phyloP scores from a whole-genome alignment of 1,140 invertebrate genomes.

The Drosophila biarmipes region DNA sequence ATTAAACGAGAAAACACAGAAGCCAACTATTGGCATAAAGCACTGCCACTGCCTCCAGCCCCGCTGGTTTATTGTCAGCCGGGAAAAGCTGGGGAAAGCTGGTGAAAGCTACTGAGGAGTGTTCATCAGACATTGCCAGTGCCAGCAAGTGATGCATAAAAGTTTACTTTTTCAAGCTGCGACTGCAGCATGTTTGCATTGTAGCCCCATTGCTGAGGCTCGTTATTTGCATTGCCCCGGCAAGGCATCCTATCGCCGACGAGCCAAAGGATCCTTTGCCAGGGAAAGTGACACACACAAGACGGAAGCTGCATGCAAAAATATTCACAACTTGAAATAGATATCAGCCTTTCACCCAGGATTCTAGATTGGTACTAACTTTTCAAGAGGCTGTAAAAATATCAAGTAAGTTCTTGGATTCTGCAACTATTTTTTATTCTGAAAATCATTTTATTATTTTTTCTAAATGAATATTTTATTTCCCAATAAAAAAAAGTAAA shows the following conservation, averaged over 20 bases:
- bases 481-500: too few relatives aligned
- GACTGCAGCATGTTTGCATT: constrained; percentile 68
- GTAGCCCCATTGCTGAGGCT: constrained; percentile 50
- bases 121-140: constrained; percentile 68
- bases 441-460: too few relatives aligned
- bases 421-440: too few relatives aligned
- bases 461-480: too few relatives aligned
- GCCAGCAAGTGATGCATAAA: constrained; percentile 76
- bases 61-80: constrained; percentile 50
- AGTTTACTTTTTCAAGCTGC: constrained; percentile 66
- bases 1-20: constrained; percentile 78
- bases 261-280: constrained; percentile 41
- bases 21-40: constrained; percentile 69
- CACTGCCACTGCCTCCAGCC: background rate
- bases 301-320: constrained; percentile 14
- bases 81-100: background rate
- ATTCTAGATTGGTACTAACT: too few relatives aligned
- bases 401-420: background rate
- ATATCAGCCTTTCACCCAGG: too few relatives aligned
- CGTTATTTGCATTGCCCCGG: constrained; percentile 78
- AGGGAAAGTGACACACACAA: constrained; percentile 49
- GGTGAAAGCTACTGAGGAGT: constrained; percentile 38
- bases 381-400: background rate
- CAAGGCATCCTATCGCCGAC: constrained; percentile 37
- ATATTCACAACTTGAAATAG: background rate